Evolutionary conservation across 2,113 vertebrate genomes (phyloP).

Genomic region (Odobenus rosmarus): DNA sequence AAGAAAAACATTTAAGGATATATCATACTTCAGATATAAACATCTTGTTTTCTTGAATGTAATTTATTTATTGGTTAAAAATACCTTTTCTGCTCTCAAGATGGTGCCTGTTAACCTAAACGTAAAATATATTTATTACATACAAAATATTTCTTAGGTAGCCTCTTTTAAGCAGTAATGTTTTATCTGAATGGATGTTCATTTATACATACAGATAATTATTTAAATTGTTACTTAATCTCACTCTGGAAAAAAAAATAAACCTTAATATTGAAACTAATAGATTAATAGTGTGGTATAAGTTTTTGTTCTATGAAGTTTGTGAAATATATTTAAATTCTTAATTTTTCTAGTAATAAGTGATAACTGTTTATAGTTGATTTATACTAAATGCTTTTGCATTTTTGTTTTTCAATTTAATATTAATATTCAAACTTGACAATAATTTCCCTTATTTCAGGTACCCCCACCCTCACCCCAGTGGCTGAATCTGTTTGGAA

Average conservation of each 20-base stretch:
- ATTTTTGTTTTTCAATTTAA: constrained; percentile 13
- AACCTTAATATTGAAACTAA: constrained; percentile 77
- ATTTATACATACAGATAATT: constrained; percentile 72
- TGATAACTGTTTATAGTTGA: constrained; percentile 19
- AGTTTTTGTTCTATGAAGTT: constrained; percentile 59
- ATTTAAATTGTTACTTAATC: constrained; percentile 80
- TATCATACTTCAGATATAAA: constrained; percentile 65
- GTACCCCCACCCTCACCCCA: neutral
- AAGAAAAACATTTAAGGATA: constrained; percentile 75
- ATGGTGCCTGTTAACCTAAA: constrained; percentile 80
- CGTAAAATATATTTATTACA: constrained; percentile 77
- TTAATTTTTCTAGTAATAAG: constrained; percentile 53
- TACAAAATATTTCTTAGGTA: constrained; percentile 68
- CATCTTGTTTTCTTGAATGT: constrained; percentile 75
- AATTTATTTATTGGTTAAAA: constrained; percentile 79
- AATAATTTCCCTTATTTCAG: neutral
- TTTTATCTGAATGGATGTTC: constrained; percentile 66
- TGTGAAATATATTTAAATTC: constrained; percentile 57
- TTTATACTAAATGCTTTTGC: constrained; percentile 45
- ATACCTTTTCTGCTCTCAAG: constrained; percentile 66
- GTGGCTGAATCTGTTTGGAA: neutral
- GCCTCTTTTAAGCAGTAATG: constrained; percentile 59
- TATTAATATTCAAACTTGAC: constrained; percentile 22
- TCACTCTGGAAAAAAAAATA: constrained; percentile 75
- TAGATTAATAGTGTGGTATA: constrained; percentile 63